These are phyloP conservation scores for Prolemur simus DNA, from an alignment of 2,113 vertebrate genomes.

Conservation along the genomic window DNA sequence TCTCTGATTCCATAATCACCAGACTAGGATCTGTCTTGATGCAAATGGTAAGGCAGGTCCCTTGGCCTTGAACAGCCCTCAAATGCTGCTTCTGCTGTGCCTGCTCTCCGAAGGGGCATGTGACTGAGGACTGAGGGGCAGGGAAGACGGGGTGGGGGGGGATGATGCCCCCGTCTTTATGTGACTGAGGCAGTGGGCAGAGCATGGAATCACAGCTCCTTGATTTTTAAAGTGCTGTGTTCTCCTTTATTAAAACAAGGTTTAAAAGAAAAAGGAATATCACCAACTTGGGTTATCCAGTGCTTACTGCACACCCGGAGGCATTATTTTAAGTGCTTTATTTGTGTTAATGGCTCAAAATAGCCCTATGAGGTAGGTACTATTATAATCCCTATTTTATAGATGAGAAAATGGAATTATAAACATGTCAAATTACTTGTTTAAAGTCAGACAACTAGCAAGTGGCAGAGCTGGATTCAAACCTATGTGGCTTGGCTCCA, in stretches of 20 bases:
- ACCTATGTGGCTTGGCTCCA: background rate
- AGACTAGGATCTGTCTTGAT: background rate
- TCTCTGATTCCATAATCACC: background rate
- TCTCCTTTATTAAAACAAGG: background rate
- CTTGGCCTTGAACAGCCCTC: background rate
- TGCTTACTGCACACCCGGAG: background rate
- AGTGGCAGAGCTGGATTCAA: background rate
- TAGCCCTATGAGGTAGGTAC: background rate
- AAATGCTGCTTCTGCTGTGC: background rate
- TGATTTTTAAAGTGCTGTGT: background rate
- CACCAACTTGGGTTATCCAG: background rate
- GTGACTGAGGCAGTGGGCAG: background rate
- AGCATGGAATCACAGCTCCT: background rate
- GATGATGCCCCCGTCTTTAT: too few species aligned
- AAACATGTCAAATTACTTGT: background rate
- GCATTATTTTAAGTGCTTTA: background rate
- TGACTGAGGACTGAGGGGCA: background rate
- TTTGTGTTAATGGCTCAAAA: background rate
- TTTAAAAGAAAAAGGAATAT: background rate
- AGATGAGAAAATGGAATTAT: background rate
- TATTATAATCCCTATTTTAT: background rate
- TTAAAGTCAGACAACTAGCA: background rate
- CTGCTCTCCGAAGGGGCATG: background rate
- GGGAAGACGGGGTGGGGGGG: rapidly evolving
- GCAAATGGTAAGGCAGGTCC: background rate